Evolutionary conservation across 2,888 invertebrate genomes (phyloP), one percentile per base, ranked within the genome.

Genomic region (Drosophila helvetica): DNA sequence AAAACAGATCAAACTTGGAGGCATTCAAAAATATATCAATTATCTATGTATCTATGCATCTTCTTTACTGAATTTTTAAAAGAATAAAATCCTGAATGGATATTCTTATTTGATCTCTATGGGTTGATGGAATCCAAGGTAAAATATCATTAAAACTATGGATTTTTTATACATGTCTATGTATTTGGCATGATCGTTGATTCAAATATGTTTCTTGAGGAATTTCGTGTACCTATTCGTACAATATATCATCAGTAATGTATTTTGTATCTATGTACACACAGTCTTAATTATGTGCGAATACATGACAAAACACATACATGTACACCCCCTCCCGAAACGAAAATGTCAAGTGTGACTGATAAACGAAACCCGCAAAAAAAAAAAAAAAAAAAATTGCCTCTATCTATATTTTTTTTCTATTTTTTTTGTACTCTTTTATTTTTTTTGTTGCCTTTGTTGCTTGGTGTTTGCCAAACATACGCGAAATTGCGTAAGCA

Each of bases 401-500:
- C 9, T 63, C 43, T 64, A 64, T 63, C 18, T 64, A n/a, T n/a
- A 7, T 46, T 9, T 27, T 3, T 9, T 50, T 4, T 30, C 9
- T 9, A 2, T 9, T 10, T 30, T 30, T 33, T 5, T 25, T 7
- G 4, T 22, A 6, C 4, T 22, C 27, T 5, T 15, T 33, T n/a
- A n/a, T 50, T 63, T 38, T 12, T 7, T 38, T 3, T 3, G 8
- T 38, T 22, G 46, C n/a, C n/a, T n/a, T n/a, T n/a, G n/a, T 15
- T 62, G 53, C 63, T 38, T 47, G 71, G 74, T 83, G 82, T 83
- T 83, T 83, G 83, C 48, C 83, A 83, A 83, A 83, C 83, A 83
- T 83, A n/a, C n/a, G 64, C 65, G 65, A 80, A 78, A 73, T 83
- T 83, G 88, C 84, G 88, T 88, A 86, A 83, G 84, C 78, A 57